A percentile compares a stretch with the other conserved stretches of the same genome.
These are phyloP conservation scores for Rhynchomys soricoides DNA, from an alignment of 2,113 vertebrate species.

Conservation along the genomic window DNA sequence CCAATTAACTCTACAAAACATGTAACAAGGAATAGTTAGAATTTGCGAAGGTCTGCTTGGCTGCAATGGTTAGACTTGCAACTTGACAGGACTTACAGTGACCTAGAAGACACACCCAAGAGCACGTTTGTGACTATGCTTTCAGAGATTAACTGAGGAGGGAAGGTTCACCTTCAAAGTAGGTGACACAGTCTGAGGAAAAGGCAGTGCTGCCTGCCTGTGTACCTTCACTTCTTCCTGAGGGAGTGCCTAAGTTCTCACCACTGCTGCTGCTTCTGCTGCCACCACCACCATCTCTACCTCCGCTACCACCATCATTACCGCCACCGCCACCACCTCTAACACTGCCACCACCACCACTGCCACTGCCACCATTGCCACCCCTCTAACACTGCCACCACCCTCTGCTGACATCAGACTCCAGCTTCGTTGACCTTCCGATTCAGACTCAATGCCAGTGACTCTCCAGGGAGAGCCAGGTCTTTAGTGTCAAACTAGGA, in stretches of 20 bases:
- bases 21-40: neutral
- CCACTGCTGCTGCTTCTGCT: neutral
- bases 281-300: neutral
- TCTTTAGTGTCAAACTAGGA: neutral
- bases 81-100: neutral
- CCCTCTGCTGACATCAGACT: neutral
- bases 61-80: neutral
- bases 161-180: neutral
- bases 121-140: neutral
- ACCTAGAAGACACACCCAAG: neutral
- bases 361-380: accelerated
- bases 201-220: neutral
- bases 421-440: neutral
- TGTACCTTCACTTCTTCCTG: neutral
- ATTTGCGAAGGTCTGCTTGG: neutral
- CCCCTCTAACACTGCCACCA: no score
- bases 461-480: neutral
- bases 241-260: no score
- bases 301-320: no score
- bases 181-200: neutral
- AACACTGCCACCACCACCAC: no score
- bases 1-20: neutral
- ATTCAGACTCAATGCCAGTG: neutral
- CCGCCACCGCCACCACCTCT: neutral
- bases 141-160: neutral